phyloP scores from a whole-genome alignment of 2,888 invertebrate species.

The Hipparchia sbordonii region DNA sequence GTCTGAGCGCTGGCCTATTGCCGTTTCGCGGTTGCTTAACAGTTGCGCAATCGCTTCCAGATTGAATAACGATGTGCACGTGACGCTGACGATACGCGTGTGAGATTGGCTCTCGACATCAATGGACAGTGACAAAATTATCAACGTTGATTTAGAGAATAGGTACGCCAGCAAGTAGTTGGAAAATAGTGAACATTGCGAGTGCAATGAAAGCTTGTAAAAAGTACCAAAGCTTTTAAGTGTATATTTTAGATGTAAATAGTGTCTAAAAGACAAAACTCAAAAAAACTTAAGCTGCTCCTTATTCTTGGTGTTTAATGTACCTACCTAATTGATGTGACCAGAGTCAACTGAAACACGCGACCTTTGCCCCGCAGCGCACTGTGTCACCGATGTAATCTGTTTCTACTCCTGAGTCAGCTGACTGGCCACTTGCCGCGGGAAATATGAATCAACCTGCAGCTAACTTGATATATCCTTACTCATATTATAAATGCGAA shows the following conservation, averaged over 20 bases:
- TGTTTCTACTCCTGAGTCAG: neutral
- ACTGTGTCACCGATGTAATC: neutral
- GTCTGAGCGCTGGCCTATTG: conserved; percentile 21
- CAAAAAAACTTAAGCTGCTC: no score
- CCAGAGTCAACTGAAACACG: neutral
- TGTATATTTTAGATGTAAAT: no score
- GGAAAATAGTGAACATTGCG: no score
- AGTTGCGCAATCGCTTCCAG: conserved; percentile 20
- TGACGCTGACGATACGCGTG: neutral
- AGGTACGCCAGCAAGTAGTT: no score
- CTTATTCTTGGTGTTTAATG: neutral
- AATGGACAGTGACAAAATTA: no score
- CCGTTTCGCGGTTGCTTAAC: conserved; percentile 24
- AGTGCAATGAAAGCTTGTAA: no score
- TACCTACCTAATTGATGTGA: neutral
- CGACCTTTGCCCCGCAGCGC: neutral
- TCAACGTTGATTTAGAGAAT: no score
- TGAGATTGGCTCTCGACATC: neutral
- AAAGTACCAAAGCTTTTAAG: no score
- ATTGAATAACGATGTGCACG: conserved; percentile 30
- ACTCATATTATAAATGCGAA: no score
- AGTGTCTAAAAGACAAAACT: no score
- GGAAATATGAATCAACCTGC: neutral
- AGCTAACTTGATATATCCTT: neutral
- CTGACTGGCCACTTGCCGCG: neutral